Percentiles rank a stretch among this genome's conserved stretches.
phyloP scores from a whole-genome alignment of 2,888 invertebrate species.

The Eugnorisma glareosa region DNA sequence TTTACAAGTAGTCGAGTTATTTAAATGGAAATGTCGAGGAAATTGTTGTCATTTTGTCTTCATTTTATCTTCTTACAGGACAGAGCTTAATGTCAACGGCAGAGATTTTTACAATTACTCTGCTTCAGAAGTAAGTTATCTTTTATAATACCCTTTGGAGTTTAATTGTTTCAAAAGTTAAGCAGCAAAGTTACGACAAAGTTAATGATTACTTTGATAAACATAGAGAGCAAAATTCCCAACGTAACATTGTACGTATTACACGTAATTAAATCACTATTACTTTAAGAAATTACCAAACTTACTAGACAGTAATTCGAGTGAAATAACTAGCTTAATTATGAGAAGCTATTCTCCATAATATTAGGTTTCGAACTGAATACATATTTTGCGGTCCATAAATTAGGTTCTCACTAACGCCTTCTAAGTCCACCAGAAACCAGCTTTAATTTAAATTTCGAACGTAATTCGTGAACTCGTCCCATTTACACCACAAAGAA shows the following conservation, averaged over 20 bases:
- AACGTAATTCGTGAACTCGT: conserved; percentile 71
- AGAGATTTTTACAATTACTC: conserved; percentile 34
- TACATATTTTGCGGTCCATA: conserved; percentile 24
- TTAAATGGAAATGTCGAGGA: conserved; percentile 53
- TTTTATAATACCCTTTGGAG: conserved; percentile 14
- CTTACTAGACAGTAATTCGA: conserved; percentile 23
- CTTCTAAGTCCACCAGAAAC: conserved; percentile 47
- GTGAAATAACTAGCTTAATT: conserved; percentile 33
- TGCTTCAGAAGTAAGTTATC: neutral
- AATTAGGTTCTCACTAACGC: conserved; percentile 34
- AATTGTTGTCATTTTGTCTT: conserved; percentile 45
- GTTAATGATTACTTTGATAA: conserved; percentile 27
- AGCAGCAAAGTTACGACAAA: conserved; percentile 16
- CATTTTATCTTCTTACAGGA: conserved; percentile 38
- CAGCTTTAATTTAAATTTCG: conserved; percentile 73
- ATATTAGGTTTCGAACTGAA: conserved; percentile 31
- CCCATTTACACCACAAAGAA: conserved; percentile 79
- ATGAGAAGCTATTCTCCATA: conserved; percentile 9
- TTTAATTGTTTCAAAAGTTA: conserved; percentile 17
- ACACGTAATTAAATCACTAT: conserved; percentile 43
- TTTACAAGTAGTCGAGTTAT: conserved; percentile 51
- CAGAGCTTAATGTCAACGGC: conserved; percentile 38
- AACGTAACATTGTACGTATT: conserved; percentile 16
- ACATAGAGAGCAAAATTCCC: conserved; percentile 18
- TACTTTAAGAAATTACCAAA: conserved; percentile 28